phyloP scores from a whole-genome alignment of 2,888 invertebrate species.

The Caenorhabditis angaria region DNA sequence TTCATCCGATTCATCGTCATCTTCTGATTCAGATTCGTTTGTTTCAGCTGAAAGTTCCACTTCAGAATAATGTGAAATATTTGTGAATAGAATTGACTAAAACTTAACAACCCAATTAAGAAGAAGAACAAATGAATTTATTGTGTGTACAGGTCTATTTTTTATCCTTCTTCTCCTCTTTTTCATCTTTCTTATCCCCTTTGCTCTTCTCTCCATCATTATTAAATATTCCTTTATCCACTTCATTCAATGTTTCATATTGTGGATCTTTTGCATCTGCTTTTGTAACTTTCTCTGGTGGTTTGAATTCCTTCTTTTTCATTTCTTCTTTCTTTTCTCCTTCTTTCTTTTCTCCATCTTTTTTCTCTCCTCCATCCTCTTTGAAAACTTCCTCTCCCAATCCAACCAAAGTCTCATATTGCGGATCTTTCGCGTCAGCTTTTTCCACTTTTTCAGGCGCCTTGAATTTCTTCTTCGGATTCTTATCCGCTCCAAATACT shows the following conservation, averaged over 20 bases:
- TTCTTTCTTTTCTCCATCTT: conserved; percentile 10
- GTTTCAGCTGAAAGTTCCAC: neutral
- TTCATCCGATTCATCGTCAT: neutral
- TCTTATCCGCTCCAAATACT: conserved; percentile 28
- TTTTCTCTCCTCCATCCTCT: conserved; percentile 15
- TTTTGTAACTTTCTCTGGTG: conserved; percentile 39
- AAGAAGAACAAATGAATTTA: conserved; percentile 6
- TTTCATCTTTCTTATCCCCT: conserved; percentile 7
- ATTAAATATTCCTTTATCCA: conserved; percentile 50
- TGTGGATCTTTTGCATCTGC: conserved; percentile 52
- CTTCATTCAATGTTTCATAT: conserved; percentile 49
- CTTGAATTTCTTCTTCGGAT: conserved; percentile 47
- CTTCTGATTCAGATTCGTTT: neutral
- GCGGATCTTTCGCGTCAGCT: conserved; percentile 51
- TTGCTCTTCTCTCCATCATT: conserved; percentile 14
- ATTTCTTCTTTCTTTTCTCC: conserved; percentile 13
- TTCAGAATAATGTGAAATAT: neutral
- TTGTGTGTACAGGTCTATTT: neutral
- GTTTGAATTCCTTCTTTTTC: conserved; percentile 45
- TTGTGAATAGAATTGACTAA: neutral
- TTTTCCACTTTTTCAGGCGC: conserved; percentile 44
- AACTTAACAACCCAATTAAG: conserved; percentile 1
- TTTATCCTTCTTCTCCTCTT: conserved; percentile 3
- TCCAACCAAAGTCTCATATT: conserved; percentile 46
- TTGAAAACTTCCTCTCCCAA: conserved; percentile 39